Conservation (phyloP, 2,888 invertebrate species). For the Campoplex nolae region DNA sequence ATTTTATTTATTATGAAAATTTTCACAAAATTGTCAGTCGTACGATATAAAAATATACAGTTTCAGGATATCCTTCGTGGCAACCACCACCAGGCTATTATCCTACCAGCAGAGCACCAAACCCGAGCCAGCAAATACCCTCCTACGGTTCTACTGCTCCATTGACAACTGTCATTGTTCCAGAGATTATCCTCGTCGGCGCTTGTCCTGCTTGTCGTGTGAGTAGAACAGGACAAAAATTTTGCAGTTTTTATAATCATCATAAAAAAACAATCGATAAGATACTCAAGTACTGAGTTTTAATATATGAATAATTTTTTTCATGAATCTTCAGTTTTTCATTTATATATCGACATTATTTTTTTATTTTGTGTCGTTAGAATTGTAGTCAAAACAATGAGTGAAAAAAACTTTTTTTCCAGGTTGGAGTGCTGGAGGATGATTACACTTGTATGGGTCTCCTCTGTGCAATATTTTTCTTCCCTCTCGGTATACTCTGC, state of each 20-base stretch:
- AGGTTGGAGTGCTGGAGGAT: slow-evolving; percentile 93
- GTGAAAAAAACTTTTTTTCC: slow-evolving; percentile 66
- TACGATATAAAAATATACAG: not conserved
- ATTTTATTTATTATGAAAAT: not conserved
- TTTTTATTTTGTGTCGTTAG: not conserved
- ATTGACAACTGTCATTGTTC: slow-evolving; percentile 88
- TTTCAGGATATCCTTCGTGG: slow-evolving; percentile 79
- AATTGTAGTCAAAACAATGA: not conserved
- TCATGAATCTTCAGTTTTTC: no score
- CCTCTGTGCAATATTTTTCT: slow-evolving; percentile 93
- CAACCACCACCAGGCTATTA: slow-evolving; percentile 87
- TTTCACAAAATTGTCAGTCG: not conserved
- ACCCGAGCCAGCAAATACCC: slow-evolving; percentile 80
- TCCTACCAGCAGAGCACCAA: slow-evolving; percentile 80
- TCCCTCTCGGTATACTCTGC: slow-evolving; percentile 94
- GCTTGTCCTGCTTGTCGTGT: slow-evolving; percentile 95
- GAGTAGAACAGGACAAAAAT: slow-evolving; percentile 71
- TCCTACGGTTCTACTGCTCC: slow-evolving; percentile 87
- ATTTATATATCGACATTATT: not conserved
- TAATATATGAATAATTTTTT: not conserved
- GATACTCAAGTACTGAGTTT: not conserved
- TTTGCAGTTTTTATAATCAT: not conserved
- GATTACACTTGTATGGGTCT: slow-evolving; percentile 94
- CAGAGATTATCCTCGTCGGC: slow-evolving; percentile 93
- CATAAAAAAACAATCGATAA: not conserved